These are phyloP conservation scores for Nothobranchius furzeri DNA, from an alignment of 2,113 vertebrate species.

Conservation along the genomic window DNA sequence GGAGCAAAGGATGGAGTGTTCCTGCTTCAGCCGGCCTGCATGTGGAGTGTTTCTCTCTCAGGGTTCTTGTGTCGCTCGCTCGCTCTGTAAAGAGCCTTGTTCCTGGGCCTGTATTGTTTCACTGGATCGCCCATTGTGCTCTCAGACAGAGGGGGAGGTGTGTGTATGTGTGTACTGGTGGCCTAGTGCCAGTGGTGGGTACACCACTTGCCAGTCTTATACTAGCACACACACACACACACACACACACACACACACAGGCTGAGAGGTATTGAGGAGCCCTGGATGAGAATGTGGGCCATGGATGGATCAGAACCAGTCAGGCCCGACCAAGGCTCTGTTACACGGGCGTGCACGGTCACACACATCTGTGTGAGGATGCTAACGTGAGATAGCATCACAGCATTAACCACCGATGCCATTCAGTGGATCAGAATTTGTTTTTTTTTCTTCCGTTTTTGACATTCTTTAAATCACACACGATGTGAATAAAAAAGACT, in stretches of 20 bases:
- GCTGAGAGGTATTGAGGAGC: slow-evolving; percentile 54
- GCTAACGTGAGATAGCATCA: slow-evolving; percentile 6
- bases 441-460: too few relatives aligned
- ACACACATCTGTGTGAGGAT: slow-evolving; percentile 12
- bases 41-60: slow-evolving; percentile 68
- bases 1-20: slow-evolving; percentile 28
- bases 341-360: slow-evolving; percentile 51
- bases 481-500: too few relatives aligned
- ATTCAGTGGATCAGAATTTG: too few relatives aligned
- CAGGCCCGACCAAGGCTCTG: slow-evolving; percentile 56
- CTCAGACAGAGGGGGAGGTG: slow-evolving; percentile 60
- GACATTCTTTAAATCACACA: too few relatives aligned
- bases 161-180: slow-evolving; percentile 21
- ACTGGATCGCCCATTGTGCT: slow-evolving; percentile 79
- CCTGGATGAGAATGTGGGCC: slow-evolving; percentile 52
- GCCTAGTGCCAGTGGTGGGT: slow-evolving; percentile 64
- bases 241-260: slow-evolving; percentile 34
- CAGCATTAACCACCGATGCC: neutral
- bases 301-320: slow-evolving; percentile 67
- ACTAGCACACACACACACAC: slow-evolving; percentile 22
- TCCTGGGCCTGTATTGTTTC: slow-evolving; percentile 80
- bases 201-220: slow-evolving; percentile 67
- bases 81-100: slow-evolving; percentile 75
- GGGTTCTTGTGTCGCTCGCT: slow-evolving; percentile 79
- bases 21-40: slow-evolving; percentile 41